These are phyloP conservation scores for Bombus superbus DNA, from an alignment of 1,140 invertebrate genomes.

Conservation along the genomic window DNA sequence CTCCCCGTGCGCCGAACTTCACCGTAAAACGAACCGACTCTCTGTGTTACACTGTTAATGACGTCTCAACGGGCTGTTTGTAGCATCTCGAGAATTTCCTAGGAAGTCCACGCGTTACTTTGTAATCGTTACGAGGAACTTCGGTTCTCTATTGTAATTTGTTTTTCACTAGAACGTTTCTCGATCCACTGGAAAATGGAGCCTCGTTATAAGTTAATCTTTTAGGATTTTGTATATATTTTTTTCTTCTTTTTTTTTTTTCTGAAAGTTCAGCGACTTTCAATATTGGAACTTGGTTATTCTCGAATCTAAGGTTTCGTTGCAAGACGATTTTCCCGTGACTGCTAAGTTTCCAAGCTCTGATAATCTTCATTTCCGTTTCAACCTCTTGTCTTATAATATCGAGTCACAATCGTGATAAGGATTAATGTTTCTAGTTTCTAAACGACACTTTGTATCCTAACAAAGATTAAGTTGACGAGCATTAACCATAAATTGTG, in stretches of 20 bases:
- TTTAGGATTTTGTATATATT: no score
- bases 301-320: no score
- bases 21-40: slow-evolving; percentile 59
- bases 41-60: slow-evolving; percentile 60
- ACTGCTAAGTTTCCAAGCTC: neutral
- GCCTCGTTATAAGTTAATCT: no score
- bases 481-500: neutral
- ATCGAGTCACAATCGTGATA: neutral
- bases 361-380: neutral
- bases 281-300: no score
- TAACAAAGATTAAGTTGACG: neutral
- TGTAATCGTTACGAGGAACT: no score
- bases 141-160: no score
- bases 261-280: no score
- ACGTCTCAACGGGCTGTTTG: slow-evolving; percentile 54
- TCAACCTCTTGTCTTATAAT: neutral
- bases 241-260: no score
- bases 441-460: neutral
- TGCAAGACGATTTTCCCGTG: no score
- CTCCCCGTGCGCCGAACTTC: slow-evolving; percentile 54
- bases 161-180: no score
- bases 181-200: no score
- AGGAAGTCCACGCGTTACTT: slow-evolving; percentile 1
- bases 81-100: slow-evolving; percentile 49
- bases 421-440: neutral